A percentile compares a stretch with the other conserved stretches of the same genome.
phyloP scores from a whole-genome alignment of 2,113 vertebrate genomes.

The Panurus biarmicus region DNA sequence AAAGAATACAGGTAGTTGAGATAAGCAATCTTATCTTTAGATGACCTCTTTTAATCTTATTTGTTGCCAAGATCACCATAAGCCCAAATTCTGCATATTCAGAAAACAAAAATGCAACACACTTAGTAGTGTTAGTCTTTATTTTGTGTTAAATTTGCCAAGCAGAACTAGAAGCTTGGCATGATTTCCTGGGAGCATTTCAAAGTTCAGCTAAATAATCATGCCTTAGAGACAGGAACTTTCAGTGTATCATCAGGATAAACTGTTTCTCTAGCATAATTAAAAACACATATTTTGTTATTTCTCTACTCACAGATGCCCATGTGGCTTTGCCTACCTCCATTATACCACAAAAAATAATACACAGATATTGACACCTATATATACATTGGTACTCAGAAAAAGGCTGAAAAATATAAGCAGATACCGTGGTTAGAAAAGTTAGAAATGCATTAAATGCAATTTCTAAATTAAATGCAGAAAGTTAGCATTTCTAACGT shows the following conservation, averaged over 20 bases:
- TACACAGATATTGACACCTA: neutral
- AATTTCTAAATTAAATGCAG: no score
- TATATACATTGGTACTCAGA: neutral
- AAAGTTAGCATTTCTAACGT: no score
- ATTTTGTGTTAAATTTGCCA: neutral
- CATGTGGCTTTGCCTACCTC: neutral
- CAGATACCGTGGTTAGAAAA: neutral
- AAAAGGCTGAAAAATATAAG: neutral
- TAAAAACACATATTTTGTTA: neutral
- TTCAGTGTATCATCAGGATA: neutral
- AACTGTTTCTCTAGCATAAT: neutral
- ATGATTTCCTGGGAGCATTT: neutral
- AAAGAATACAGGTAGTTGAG: neutral
- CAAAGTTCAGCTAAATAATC: neutral
- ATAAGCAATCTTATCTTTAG: constrained; percentile 34
- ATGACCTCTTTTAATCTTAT: constrained; percentile 21
- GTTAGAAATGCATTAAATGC: no score
- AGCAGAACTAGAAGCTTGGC: neutral
- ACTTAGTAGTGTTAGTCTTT: neutral
- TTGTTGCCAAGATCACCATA: constrained; percentile 12
- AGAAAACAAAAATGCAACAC: neutral
- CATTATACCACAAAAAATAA: neutral
- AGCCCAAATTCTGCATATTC: neutral
- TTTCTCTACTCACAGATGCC: neutral
- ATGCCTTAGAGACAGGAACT: neutral